Percentiles rank a stretch among this genome's conserved stretches.
phyloP scores from a whole-genome alignment of 2,888 invertebrate genomes.

The Phragmatobia fuliginosa region DNA sequence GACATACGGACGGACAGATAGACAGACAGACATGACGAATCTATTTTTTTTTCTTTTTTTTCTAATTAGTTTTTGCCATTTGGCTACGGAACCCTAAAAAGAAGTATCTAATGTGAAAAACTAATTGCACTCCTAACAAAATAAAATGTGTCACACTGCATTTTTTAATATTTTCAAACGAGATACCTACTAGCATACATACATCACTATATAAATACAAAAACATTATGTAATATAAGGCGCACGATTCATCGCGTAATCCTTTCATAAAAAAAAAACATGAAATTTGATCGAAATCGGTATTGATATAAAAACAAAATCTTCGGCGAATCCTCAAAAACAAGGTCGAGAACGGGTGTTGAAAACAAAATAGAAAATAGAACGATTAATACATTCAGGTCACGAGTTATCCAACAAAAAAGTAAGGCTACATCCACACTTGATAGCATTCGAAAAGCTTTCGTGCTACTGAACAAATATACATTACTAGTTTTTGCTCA shows the following conservation, averaged over 20 bases:
- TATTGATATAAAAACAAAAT: constrained; percentile 21
- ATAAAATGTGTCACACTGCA: neutral
- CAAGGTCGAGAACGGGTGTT: constrained; percentile 19
- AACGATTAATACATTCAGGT: constrained; percentile 20
- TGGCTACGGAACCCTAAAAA: neutral
- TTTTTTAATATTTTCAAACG: neutral
- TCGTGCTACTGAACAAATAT: neutral
- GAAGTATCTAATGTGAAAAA: no score
- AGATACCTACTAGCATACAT: neutral
- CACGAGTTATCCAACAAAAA: constrained; percentile 8
- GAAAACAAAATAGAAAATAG: constrained; percentile 38
- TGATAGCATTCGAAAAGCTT: neutral
- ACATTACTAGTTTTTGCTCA: no score
- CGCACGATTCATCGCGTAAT: neutral
- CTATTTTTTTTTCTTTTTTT: no score
- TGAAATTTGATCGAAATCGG: constrained; percentile 5
- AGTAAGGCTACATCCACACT: constrained; percentile 7
- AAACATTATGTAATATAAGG: constrained; percentile 1
- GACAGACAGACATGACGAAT: no score
- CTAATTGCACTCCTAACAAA: neutral
- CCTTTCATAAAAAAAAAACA: constrained; percentile 28
- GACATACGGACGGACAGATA: no score
- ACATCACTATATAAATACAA: neutral
- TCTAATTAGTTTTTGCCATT: no score
- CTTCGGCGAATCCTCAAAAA: constrained; percentile 31